Evolutionary conservation across 2,113 vertebrate species (phyloP), one percentile per base, ranked within the genome.

Genomic region (Amblyopsis rosae): DNA sequence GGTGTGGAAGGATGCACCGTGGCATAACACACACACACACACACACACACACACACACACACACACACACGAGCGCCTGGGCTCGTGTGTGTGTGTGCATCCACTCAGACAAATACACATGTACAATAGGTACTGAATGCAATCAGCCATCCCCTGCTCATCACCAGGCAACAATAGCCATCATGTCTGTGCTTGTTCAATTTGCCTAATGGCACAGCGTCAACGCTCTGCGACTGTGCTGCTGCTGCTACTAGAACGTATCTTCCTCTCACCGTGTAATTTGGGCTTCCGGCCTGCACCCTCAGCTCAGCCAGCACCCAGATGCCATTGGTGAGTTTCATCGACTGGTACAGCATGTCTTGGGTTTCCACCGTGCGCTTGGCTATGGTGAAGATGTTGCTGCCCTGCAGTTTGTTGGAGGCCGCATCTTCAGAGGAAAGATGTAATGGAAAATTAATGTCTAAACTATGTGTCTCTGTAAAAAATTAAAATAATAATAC

Each of bases 291-390:
- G 0, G 95, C 88, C 83, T 96, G 97, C 79, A 98, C 88, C 53
- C 95, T 92, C 10, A 99, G 93, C 86, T 99, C 98, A 0, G 95
- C 95, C 89, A 99, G 89, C 70, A 97, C 93, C 96, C 97, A 99
- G 91, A 99, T 98, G 83, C 95, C 94, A 0, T 99, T 99, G 89
- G 94, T 94, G 79, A 99, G 94, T 78, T 98, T 98, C 81, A 97
- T 92, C 54, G 96, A 97, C 88, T 97, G 97, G 90, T 99, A 99
- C n/a, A 99, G 93, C 95, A 99, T 97, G 91, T 99, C 98, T 81
- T 98, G 97, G 19, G 94, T 93, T 32, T 98, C 98, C 79, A 98
- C 96, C 0, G 94, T 98, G 59, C 97, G 93, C 92, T 96, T 98
- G 74, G 96, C 98, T 0, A 99, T 92, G 58, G 98, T 99, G 91